Evolutionary conservation across 2,113 vertebrate genomes (phyloP).

Genomic region (Oophaga pumilio): DNA sequence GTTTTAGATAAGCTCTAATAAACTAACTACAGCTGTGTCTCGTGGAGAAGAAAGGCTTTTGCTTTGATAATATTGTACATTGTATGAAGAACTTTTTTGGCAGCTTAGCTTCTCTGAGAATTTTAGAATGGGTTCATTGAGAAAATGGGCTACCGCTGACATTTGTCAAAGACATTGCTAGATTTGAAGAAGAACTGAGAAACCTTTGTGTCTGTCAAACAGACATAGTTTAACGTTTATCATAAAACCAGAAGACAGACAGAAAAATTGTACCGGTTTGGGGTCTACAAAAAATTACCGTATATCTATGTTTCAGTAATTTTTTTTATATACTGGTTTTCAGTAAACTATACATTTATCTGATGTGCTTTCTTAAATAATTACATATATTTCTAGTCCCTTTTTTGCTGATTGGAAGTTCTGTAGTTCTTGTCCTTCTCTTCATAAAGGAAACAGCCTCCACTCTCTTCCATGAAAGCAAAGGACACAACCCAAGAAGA

Average conservation of each 20-base stretch:
- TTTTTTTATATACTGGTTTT: too few relatives aligned
- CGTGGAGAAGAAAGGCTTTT: slow-evolving; percentile 35
- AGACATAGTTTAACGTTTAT: background rate
- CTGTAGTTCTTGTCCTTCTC: too few relatives aligned
- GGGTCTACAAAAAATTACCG: background rate
- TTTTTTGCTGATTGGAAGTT: too few relatives aligned
- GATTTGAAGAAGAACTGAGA: slow-evolving; percentile 14
- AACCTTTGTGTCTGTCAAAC: background rate
- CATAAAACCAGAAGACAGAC: background rate
- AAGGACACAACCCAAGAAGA: too few relatives aligned
- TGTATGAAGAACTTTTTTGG: slow-evolving; percentile 45
- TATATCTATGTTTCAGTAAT: background rate
- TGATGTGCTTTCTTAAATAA: too few relatives aligned
- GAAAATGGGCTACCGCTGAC: slow-evolving; percentile 41
- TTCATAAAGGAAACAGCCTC: too few relatives aligned
- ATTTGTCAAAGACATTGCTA: slow-evolving; percentile 34
- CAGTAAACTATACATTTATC: too few relatives aligned
- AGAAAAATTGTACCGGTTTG: background rate
- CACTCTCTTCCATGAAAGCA: too few relatives aligned
- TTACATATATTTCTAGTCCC: too few relatives aligned
- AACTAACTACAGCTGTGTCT: slow-evolving; percentile 37
- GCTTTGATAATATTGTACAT: slow-evolving; percentile 45
- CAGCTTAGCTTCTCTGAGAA: slow-evolving; percentile 48
- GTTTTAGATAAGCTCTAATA: slow-evolving; percentile 53
- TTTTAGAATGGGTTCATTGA: slow-evolving; percentile 47